Base-by-base conservation (phyloP, 2,797 vertebrate species). In the Enteromius treurensis region DNA sequence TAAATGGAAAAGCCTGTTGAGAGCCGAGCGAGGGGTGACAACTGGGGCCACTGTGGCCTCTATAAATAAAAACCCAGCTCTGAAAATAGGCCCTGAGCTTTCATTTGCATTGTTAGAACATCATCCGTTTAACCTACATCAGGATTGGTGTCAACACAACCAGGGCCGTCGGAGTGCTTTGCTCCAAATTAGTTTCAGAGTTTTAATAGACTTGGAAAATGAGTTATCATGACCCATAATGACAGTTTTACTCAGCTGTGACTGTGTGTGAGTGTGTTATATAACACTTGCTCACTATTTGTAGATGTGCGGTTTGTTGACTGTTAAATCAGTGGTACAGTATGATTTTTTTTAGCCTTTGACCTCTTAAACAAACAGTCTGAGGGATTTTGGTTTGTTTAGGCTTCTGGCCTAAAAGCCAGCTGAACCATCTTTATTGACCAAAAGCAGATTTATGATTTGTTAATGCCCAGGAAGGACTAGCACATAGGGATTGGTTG, bases 61-160 rank as follows among this genome's bases (percentile, higher is more conserved):
- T 94, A 91, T 90, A 90, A 92, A 94, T 93, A 93, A 90, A 89
- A 87, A 91, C 92, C 91, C 69, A 83, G 71, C 67, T 89, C 92
- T 93, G 89, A 92, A 93, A 94, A 94, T 94, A 95, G 92, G 62
- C 74, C 37, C 86, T 84, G 77, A 90, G 92, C 91, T 91, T 93
- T 90, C 90, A 90, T 89, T 88, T 89, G 91, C 89, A 91, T 85
- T 91, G 89, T 90, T 84, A 86, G 87, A 77, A 83, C 87, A 85
- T 89, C 89, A 89, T 88, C 67, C 83, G 87, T 93, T 93, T 91
- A 95, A 92, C 94, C 94, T 94, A 92, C 91, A 93, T 94, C 91
- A 88, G 88, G 88, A 92, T 90, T 91, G 90, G 91, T 84, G 85
- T 88, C 87, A 83, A 64, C 45, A 37, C 60, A 75, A 82, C 55